phyloP scores from a whole-genome alignment of 2,797 vertebrate genomes.

The Thalassophryne amazonica region DNA sequence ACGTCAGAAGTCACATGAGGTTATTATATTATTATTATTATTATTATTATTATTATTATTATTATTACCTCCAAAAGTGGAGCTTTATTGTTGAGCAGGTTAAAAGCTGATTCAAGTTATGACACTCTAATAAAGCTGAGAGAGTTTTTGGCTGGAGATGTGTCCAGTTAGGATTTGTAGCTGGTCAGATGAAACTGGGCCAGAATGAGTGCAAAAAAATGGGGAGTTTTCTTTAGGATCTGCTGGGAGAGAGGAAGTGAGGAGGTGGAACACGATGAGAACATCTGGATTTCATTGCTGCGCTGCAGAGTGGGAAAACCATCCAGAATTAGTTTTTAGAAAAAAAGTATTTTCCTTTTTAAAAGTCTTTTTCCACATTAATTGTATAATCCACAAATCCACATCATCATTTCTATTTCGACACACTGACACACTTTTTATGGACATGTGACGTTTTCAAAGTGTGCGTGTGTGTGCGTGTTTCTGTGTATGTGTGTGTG shows the following conservation, averaged over 20 bases:
- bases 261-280: constrained; percentile 59
- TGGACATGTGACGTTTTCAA: constrained; percentile 25
- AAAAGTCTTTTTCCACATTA: constrained; percentile 38
- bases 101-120: background rate
- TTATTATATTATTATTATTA: no score
- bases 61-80: no score
- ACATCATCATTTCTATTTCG: background rate
- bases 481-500: constrained; percentile 16
- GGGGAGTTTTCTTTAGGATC: constrained; percentile 30
- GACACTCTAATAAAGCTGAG: background rate
- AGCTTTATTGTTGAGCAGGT: no score
- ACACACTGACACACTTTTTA: constrained; percentile 2
- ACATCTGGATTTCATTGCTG: constrained; percentile 80
- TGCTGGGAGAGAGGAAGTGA: constrained; percentile 62
- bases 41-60: no score
- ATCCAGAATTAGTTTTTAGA: constrained; percentile 47
- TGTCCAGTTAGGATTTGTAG: constrained; percentile 36
- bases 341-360: no score
- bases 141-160: no score
- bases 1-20: no score
- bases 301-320: constrained; percentile 9
- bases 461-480: background rate
- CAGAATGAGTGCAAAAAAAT: constrained; percentile 23
- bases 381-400: constrained; percentile 16
- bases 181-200: background rate